Conservation (phyloP, 2,888 invertebrate genomes). For the Noctuana brunneofusca region DNA sequence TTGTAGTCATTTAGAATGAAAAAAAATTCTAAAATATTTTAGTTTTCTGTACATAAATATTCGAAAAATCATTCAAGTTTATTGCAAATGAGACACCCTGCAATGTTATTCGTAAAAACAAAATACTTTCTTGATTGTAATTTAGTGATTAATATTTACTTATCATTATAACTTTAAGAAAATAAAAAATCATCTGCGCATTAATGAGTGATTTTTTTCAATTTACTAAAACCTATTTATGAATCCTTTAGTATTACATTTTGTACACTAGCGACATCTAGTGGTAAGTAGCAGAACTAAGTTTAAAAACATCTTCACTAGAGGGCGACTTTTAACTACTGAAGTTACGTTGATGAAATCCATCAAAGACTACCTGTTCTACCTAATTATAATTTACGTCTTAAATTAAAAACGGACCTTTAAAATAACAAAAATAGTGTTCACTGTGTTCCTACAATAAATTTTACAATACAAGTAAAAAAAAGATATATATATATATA, state of each 20-base stretch:
- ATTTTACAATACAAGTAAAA: too few species aligned
- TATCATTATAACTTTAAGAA: constrained; percentile 40
- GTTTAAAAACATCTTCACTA: too few species aligned
- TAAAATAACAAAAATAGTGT: too few species aligned
- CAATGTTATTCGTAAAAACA: constrained; percentile 1
- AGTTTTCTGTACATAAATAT: neutral
- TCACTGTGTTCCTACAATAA: too few species aligned
- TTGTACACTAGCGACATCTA: constrained; percentile 66
- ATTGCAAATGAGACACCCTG: neutral
- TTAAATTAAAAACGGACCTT: too few species aligned
- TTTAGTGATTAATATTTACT: constrained; percentile 34
- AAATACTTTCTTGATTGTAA: constrained; percentile 26
- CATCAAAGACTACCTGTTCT: too few species aligned
- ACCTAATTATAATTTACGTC: too few species aligned
- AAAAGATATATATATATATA: too few species aligned
- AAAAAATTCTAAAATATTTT: neutral
- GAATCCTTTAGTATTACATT: too few species aligned
- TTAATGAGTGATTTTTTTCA: neutral
- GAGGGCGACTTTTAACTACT: too few species aligned
- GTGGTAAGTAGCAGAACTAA: constrained; percentile 48
- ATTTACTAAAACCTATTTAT: too few species aligned
- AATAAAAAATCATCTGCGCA: constrained; percentile 39
- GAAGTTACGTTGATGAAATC: too few species aligned
- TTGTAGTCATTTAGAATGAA: neutral
- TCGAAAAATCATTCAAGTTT: neutral